Conservation (phyloP, 2,113 vertebrate genomes). For the Origma solitaria region DNA sequence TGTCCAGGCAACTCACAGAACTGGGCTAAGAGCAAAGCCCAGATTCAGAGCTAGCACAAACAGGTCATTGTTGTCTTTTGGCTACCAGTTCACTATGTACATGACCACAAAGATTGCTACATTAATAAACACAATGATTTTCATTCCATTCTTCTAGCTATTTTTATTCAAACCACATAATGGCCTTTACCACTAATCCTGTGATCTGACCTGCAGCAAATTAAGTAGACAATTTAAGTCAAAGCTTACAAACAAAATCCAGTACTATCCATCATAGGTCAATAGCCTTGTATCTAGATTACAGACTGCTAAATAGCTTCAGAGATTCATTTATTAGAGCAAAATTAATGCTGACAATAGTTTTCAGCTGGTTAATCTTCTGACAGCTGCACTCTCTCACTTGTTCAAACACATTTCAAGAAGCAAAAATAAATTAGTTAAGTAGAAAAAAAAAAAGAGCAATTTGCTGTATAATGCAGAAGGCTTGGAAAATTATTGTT, state of each 20-base stretch:
- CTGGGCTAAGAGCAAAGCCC: neutral
- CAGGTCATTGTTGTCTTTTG: slow-evolving; percentile 28
- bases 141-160: slow-evolving; percentile 51
- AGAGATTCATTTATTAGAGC: slow-evolving; percentile 77
- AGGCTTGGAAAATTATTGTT: neutral
- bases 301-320: slow-evolving; percentile 76
- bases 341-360: slow-evolving; percentile 80
- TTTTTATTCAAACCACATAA: slow-evolving; percentile 69
- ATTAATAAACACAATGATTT: slow-evolving; percentile 66
- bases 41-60: neutral
- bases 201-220: slow-evolving; percentile 74
- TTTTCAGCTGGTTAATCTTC: slow-evolving; percentile 81
- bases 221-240: slow-evolving; percentile 74
- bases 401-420: slow-evolving; percentile 76
- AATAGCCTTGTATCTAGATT: slow-evolving; percentile 73
- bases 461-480: slow-evolving; percentile 51
- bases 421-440: slow-evolving; percentile 73
- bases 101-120: slow-evolving; percentile 46
- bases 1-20: neutral
- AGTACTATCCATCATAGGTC: slow-evolving; percentile 74
- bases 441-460: slow-evolving; percentile 41
- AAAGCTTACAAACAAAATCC: slow-evolving; percentile 78
- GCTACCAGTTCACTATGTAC: slow-evolving; percentile 43
- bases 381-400: slow-evolving; percentile 76
- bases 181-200: slow-evolving; percentile 63